Evolutionary conservation across 2,797 vertebrate species (phyloP).

Genomic region (Argyrosomus regius): DNA sequence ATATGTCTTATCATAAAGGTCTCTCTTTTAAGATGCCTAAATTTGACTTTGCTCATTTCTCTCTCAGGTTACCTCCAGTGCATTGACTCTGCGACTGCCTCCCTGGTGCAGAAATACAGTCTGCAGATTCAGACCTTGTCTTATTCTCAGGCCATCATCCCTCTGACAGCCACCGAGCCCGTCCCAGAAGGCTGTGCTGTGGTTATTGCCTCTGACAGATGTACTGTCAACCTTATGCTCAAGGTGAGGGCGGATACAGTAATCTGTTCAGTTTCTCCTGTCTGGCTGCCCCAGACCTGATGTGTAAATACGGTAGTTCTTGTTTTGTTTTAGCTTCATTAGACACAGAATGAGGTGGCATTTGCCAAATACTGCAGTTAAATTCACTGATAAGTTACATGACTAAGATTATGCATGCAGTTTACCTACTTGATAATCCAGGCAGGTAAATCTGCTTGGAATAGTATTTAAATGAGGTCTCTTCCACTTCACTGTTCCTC

Average conservation of each 20-base stretch:
- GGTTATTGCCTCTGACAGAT: slow-evolving; percentile 91
- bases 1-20: not conserved
- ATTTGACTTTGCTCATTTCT: slow-evolving; percentile 6
- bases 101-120: slow-evolving; percentile 83
- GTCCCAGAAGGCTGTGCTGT: slow-evolving; percentile 91
- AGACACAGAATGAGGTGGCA: not conserved
- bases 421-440: slow-evolving; percentile 13
- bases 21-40: not conserved
- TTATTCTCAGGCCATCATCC: slow-evolving; percentile 86
- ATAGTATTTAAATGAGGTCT: slow-evolving; percentile 19
- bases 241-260: slow-evolving; percentile 80
- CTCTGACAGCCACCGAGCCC: slow-evolving; percentile 78
- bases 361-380: slow-evolving; percentile 2
- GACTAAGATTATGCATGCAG: not conserved
- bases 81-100: slow-evolving; percentile 80
- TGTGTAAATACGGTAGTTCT: not conserved
- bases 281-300: not conserved
- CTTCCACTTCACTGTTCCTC: not conserved
- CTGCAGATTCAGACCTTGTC: slow-evolving; percentile 91
- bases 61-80: slow-evolving; percentile 91
- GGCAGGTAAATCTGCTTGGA: not conserved
- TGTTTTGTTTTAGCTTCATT: not conserved
- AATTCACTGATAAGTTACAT: slow-evolving; percentile 17
- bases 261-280: slow-evolving; percentile 4
- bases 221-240: slow-evolving; percentile 92